Conservation (phyloP, 2,113 vertebrate genomes). For the Corynorhinus townsendii region DNA sequence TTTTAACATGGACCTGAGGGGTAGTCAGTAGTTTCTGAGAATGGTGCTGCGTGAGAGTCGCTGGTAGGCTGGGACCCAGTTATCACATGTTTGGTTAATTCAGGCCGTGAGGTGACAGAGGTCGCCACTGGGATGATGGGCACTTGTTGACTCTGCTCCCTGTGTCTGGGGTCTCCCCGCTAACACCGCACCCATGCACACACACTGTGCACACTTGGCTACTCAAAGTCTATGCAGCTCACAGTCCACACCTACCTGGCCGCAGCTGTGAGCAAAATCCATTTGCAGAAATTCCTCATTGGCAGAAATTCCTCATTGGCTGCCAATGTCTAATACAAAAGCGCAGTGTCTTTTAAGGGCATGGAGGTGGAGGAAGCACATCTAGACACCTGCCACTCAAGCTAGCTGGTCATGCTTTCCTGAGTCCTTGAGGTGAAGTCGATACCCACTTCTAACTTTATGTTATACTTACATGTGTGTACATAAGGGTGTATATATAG, state of each 20-base stretch:
- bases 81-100: not conserved
- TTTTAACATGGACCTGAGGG: not conserved
- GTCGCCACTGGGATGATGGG: not conserved
- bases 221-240: not conserved
- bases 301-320: not conserved
- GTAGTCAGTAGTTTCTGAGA: not conserved
- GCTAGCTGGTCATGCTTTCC: constrained; percentile 21
- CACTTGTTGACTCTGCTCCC: not conserved
- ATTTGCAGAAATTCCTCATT: not conserved
- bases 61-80: not conserved
- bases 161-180: not conserved
- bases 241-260: not conserved
- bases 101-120: not conserved
- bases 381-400: constrained; percentile 32
- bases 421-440: constrained; percentile 52
- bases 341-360: not conserved
- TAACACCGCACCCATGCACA: not conserved
- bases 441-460: not conserved
- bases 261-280: not conserved
- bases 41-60: not conserved
- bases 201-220: accelerated
- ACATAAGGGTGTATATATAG: constrained; percentile 73
- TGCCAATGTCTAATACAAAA: not conserved
- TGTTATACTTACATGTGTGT: constrained; percentile 62
- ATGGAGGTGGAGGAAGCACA: constrained; percentile 40